Percentiles rank a stretch among this genome's conserved stretches.
Evolutionary conservation across 2,888 invertebrate species (phyloP).

Genomic region (Perdita meconis): DNA sequence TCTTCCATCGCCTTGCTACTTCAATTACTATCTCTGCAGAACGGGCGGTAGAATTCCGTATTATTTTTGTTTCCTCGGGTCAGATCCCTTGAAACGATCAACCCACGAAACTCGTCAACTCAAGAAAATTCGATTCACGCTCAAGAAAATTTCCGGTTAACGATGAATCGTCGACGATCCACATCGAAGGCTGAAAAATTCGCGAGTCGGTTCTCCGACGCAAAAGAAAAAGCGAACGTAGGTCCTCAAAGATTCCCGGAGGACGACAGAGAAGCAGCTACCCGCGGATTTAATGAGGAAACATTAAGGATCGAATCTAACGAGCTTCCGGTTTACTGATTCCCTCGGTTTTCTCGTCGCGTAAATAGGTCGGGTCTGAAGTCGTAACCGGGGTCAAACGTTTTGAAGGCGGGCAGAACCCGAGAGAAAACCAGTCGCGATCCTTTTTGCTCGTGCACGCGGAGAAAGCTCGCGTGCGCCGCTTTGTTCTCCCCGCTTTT

Average conservation of each 20-base stretch:
- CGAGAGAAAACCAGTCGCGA: slow-evolving; percentile 31
- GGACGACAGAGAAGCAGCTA: background rate
- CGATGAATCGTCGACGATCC: background rate
- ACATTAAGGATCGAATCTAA: slow-evolving; percentile 51
- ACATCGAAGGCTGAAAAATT: background rate
- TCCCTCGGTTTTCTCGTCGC: slow-evolving; percentile 32
- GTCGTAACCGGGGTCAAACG: slow-evolving; percentile 54
- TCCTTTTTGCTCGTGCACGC: slow-evolving; percentile 41
- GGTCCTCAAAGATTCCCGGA: background rate
- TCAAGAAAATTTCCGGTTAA: too few species aligned
- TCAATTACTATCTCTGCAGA: background rate
- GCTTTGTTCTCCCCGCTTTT: slow-evolving; percentile 51
- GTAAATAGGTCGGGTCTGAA: slow-evolving; percentile 52
- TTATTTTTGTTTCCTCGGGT: background rate
- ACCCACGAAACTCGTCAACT: slow-evolving; percentile 2
- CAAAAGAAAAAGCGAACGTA: background rate
- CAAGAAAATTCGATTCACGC: background rate
- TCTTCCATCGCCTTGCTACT: background rate
- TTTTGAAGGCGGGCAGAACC: slow-evolving; percentile 32
- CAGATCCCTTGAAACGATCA: background rate
- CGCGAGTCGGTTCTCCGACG: background rate
- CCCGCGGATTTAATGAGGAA: slow-evolving; percentile 40
- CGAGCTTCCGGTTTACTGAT: slow-evolving; percentile 49
- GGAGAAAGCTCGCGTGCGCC: slow-evolving; percentile 35
- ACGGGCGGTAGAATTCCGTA: background rate